Evolutionary conservation across 1,140 invertebrate species (phyloP).

Genomic region (Camponotus floridanus): DNA sequence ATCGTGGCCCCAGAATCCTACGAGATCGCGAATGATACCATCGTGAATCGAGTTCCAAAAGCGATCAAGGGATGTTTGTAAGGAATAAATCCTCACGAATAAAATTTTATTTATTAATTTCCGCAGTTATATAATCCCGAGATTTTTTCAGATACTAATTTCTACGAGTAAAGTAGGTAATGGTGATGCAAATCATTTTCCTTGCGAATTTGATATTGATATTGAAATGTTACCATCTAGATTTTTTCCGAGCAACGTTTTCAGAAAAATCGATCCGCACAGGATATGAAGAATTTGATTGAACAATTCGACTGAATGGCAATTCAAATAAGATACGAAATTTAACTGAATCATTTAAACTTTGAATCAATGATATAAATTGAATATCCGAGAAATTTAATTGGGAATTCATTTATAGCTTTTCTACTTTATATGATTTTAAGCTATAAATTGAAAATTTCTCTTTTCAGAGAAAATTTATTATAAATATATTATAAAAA

Average conservation of each 20-base stretch:
- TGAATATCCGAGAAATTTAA: slow-evolving; percentile 19
- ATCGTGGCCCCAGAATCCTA: neutral
- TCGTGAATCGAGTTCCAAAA: neutral
- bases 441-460: slow-evolving; percentile 42
- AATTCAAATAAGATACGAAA: neutral
- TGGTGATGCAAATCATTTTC: neutral
- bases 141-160: slow-evolving; percentile 13
- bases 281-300: neutral
- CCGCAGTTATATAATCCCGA: neutral
- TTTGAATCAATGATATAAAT: neutral
- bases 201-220: neutral
- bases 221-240: neutral
- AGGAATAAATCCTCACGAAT: slow-evolving; percentile 6
- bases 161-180: neutral
- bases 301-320: neutral
- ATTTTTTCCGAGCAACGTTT: neutral
- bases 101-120: slow-evolving; percentile 34
- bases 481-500: no score
- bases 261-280: neutral
- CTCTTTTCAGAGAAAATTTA: slow-evolving; percentile 1
- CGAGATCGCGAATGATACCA: neutral
- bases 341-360: neutral
- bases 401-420: slow-evolving; percentile 15
- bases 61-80: neutral
- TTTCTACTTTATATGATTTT: slow-evolving; percentile 28